These are phyloP conservation scores for Pseudochromis fuscus DNA, from an alignment of 2,797 vertebrate species.

Conservation along the genomic window DNA sequence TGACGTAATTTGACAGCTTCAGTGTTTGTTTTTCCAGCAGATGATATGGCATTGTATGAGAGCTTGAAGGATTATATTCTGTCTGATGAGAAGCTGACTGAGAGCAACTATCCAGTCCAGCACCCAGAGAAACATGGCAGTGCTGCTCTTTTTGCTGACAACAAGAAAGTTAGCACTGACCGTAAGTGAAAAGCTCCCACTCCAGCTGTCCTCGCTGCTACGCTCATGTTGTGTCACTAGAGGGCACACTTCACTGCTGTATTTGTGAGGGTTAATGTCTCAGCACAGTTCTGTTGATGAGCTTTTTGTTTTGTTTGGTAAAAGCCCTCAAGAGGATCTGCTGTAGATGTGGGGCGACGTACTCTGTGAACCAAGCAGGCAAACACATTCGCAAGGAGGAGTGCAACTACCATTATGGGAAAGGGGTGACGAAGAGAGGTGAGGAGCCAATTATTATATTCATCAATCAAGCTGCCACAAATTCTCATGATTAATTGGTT, in stretches of 20 bases:
- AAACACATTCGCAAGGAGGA: slow-evolving; percentile 86
- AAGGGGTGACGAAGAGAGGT: slow-evolving; percentile 84
- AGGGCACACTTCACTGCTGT: slow-evolving; percentile 26
- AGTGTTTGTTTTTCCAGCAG: slow-evolving; percentile 42
- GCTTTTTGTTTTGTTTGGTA: not conserved
- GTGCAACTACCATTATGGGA: slow-evolving; percentile 88
- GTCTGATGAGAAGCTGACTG: slow-evolving; percentile 81
- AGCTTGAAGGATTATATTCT: slow-evolving; percentile 85
- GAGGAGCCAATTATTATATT: not conserved
- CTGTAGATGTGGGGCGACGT: slow-evolving; percentile 87
- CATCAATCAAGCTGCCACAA: not conserved
- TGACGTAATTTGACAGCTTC: not conserved
- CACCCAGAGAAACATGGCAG: slow-evolving; percentile 81
- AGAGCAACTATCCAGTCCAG: slow-evolving; percentile 84
- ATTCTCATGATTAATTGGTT: not conserved
- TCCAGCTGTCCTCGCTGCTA: not conserved
- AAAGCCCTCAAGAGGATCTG: slow-evolving; percentile 87
- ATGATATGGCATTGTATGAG: slow-evolving; percentile 80
- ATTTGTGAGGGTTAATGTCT: not conserved
- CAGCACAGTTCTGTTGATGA: not conserved
- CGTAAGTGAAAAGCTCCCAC: slow-evolving; percentile 70
- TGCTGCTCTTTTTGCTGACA: slow-evolving; percentile 79
- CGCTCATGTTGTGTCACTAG: slow-evolving; percentile 50
- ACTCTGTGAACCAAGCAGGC: slow-evolving; percentile 82
- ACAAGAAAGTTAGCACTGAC: slow-evolving; percentile 76